These are phyloP conservation scores for Anas capensis DNA, from an alignment of 2,797 vertebrate species.

Conservation along the genomic window DNA sequence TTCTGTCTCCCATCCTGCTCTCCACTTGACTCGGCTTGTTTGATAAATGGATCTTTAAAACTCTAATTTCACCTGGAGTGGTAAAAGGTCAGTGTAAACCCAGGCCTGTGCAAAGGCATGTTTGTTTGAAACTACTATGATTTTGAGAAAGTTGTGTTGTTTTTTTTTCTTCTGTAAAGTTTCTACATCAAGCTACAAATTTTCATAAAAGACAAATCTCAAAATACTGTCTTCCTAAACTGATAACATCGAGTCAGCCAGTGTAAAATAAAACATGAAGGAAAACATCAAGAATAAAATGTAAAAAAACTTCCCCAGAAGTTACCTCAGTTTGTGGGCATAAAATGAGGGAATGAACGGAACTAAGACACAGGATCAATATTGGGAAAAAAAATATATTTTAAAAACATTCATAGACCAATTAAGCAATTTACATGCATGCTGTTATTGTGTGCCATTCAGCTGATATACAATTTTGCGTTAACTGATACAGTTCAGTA, in stretches of 20 bases:
- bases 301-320: neutral
- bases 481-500: slow-evolving; percentile 10
- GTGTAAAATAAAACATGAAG: neutral
- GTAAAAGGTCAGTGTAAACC: neutral
- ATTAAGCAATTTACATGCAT: neutral
- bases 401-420: neutral
- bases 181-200: neutral
- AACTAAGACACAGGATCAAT: neutral
- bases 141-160: neutral
- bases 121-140: neutral
- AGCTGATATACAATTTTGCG: neutral
- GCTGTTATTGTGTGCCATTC: neutral
- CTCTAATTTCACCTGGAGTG: neutral
- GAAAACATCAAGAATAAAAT: neutral
- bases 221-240: neutral
- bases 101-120: neutral
- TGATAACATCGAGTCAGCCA: neutral
- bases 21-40: neutral
- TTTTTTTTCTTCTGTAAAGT: neutral
- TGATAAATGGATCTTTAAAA: neutral
- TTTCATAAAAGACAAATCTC: neutral
- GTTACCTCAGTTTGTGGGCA: neutral
- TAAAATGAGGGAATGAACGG: neutral
- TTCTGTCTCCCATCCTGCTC: neutral
- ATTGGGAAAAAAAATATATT: neutral